Evolutionary conservation across 53 echinoderm and acorn worm species (phyloP), one percentile per base, ranked within the genome.

Genomic region (Henricia sp.): DNA sequence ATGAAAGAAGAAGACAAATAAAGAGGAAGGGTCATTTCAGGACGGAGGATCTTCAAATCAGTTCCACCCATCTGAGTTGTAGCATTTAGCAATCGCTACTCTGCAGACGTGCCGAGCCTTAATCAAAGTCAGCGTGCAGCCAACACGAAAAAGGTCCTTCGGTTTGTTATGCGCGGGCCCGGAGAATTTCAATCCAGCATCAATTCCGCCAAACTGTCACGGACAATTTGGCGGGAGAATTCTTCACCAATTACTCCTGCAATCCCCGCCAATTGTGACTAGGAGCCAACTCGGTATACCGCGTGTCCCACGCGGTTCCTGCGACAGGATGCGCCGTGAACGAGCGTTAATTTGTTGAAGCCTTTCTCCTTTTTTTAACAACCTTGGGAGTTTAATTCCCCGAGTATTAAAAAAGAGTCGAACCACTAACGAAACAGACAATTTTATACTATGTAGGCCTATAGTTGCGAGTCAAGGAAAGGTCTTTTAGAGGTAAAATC

Each of bases 301-400:
- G 11, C 40, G 6, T 21, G 11, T 24, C 3, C 23, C 40, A 12
- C 10, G 0, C 37, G 14, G 24, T 44, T 77, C 63, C 63, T 60
- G 63, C 21, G 63, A 20, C 63, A 44, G 80, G 64, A 80, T 41
- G 64, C n/a, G 0, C 17, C 63, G 9, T 30, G 63, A 64, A 80
- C 46, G 10, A 34, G 48, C 6, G 19, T 3, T 46, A 80, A 77
- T 80, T 50, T 63, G 43, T 48, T 3, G 5, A 21, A n/a, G 67
- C 20, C 37, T 13, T 67, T 39, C 20, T 67, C 0, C n/a, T 20
- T 37, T 4, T 29, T 29, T 13, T 10, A 60, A 3, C 29, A 13
- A 19, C 62, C 33, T 29, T 60, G 33, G 33, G 30, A 60, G 32
- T 14, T 44, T 25, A 9, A 4, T 21, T 56, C 24, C 1, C 17